Evolutionary conservation across 30 jellyfish, hydroid and myxozoan genomes (phyloP).

Genomic region (Sanderia malayensis): DNA sequence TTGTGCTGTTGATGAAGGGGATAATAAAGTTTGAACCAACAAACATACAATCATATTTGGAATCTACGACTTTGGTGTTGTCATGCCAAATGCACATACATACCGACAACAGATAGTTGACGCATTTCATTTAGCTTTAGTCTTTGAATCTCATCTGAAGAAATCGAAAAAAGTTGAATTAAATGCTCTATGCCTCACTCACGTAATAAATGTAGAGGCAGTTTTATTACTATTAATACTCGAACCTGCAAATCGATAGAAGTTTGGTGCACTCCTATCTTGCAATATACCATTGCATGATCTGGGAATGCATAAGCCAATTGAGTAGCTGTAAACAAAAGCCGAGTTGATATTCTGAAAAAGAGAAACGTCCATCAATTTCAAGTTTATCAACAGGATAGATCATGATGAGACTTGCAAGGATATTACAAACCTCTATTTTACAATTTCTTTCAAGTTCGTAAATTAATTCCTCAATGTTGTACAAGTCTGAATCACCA

Average conservation of each 20-base stretch:
- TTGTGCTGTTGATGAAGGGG: slow-evolving; percentile 25
- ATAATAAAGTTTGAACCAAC: neutral
- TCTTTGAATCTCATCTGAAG: slow-evolving; percentile 21
- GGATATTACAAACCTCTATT: no score
- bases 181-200: no score
- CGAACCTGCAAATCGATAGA: slow-evolving; percentile 62
- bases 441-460: neutral
- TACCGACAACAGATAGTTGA: slow-evolving; percentile 6
- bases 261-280: slow-evolving; percentile 47
- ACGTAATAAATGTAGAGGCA: no score
- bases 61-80: neutral
- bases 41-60: neutral
- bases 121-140: neutral
- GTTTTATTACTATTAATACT: no score
- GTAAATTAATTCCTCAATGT: neutral
- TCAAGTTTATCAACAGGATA: no score
- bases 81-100: neutral
- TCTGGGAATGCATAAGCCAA: slow-evolving; percentile 37
- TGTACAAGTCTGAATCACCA: neutral
- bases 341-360: slow-evolving; percentile 48
- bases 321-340: slow-evolving; percentile 62
- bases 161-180: neutral
- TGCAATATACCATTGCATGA: slow-evolving; percentile 41
- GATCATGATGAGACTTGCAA: no score
- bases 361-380: no score